Evolutionary conservation across 2,888 invertebrate species (phyloP).

Genomic region (Calameuta filiformis): DNA sequence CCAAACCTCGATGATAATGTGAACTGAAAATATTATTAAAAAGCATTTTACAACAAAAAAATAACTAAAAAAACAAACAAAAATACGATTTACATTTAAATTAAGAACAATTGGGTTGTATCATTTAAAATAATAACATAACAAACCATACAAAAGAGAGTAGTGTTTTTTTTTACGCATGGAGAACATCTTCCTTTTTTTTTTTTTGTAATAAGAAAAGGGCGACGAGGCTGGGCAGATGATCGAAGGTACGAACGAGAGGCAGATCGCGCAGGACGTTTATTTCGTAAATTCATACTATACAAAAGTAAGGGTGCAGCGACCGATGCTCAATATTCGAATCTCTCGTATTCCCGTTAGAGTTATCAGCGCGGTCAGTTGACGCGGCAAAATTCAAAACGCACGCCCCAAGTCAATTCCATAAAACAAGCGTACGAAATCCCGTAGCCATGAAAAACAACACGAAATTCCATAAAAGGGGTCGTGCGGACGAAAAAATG

Average conservation of each 20-base stretch:
- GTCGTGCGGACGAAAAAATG: not conserved
- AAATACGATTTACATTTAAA: constrained; percentile 67
- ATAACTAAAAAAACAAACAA: constrained; percentile 67
- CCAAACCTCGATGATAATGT: constrained; percentile 58
- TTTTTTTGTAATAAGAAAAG: not conserved
- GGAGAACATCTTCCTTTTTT: not conserved
- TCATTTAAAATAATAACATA: constrained; percentile 65
- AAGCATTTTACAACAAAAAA: constrained; percentile 67
- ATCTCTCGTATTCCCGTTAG: not conserved
- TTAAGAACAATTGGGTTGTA: constrained; percentile 66
- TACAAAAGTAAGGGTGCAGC: not conserved
- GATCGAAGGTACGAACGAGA: not conserved
- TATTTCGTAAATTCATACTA: not conserved
- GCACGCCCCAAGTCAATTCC: not conserved
- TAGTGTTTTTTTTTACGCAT: not conserved
- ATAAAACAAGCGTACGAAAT: not conserved
- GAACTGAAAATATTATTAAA: constrained; percentile 68
- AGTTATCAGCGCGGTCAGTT: not conserved
- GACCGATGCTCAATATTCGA: not conserved
- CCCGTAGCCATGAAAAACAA: not conserved
- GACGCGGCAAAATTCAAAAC: not conserved
- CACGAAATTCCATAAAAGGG: not conserved
- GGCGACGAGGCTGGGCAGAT: not conserved
- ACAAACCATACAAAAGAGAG: constrained; percentile 64
- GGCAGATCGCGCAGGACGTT: not conserved